phyloP scores from a whole-genome alignment of 2,113 vertebrate species.

The Pluvianellus socialis region DNA sequence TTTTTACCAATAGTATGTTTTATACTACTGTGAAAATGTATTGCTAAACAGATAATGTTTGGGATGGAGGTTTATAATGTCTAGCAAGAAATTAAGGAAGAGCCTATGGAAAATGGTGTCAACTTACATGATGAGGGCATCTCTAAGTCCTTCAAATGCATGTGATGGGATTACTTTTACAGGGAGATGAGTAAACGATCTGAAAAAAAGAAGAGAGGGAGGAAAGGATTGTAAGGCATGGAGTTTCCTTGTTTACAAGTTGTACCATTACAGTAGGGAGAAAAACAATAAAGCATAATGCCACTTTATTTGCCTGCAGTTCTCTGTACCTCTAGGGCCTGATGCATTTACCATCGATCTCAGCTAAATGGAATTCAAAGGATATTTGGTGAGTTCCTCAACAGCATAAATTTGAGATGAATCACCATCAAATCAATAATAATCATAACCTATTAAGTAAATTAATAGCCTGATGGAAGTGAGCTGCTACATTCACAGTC shows the following conservation, averaged over 20 bases:
- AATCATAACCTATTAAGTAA: not conserved
- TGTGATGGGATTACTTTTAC: conserved; percentile 82
- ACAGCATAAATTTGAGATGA: not conserved
- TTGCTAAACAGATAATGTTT: not conserved
- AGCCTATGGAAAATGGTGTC: not conserved
- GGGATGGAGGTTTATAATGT: conserved; percentile 26
- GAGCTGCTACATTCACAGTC: not conserved
- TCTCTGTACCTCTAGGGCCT: not conserved
- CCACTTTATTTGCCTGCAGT: not conserved
- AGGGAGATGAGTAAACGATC: conserved; percentile 82
- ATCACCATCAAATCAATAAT: not conserved
- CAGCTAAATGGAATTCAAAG: not conserved
- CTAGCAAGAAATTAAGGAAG: not conserved
- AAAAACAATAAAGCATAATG: not conserved
- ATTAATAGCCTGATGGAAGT: not conserved
- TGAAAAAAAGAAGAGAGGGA: conserved; percentile 64
- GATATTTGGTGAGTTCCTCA: not conserved
- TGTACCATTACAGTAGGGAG: not conserved
- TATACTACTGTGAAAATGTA: too few relatives aligned
- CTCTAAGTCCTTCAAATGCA: conserved; percentile 85
- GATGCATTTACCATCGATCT: not conserved
- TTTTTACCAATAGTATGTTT: not conserved
- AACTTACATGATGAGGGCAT: conserved; percentile 87
- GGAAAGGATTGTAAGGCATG: not conserved
- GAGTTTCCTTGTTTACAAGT: not conserved